Evolutionary conservation across 2,888 invertebrate species (phyloP).

Genomic region (Amiota mariae): DNA sequence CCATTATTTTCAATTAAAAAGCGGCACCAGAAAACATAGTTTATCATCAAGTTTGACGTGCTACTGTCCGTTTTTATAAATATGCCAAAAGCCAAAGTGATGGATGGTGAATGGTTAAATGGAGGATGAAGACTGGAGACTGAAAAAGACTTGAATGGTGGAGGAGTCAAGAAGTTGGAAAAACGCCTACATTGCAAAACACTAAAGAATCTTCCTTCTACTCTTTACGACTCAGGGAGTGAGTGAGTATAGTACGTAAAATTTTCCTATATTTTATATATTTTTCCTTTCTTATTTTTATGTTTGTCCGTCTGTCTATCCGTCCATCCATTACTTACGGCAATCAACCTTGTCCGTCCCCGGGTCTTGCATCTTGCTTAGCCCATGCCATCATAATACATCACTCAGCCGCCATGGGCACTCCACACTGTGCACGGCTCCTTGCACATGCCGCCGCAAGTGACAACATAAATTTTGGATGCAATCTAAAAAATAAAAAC

Average conservation of each 20-base stretch:
- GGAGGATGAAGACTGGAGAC: neutral
- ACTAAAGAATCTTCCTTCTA: constrained; percentile 36
- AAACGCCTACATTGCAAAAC: constrained; percentile 13
- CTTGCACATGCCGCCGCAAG: constrained; percentile 33
- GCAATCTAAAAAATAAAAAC: constrained; percentile 55
- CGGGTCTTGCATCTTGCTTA: too few species aligned
- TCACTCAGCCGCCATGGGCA: neutral
- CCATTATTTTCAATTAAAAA: constrained; percentile 65
- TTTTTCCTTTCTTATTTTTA: too few species aligned
- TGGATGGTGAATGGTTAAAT: neutral
- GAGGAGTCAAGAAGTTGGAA: too few species aligned
- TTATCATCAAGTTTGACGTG: constrained; percentile 66
- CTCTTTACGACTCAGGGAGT: too few species aligned
- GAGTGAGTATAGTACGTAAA: too few species aligned
- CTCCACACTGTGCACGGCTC: neutral
- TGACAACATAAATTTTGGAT: constrained; percentile 71
- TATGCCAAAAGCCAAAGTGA: constrained; percentile 57
- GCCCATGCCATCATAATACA: constrained; percentile 1
- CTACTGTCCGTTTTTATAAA: constrained; percentile 66
- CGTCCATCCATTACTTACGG: neutral
- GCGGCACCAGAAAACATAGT: constrained; percentile 65
- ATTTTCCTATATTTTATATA: too few species aligned
- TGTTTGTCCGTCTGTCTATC: constrained; percentile 28
- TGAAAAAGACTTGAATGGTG: neutral
- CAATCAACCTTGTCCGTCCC: neutral